Evolutionary conservation across 2,113 vertebrate genomes (phyloP).

Genomic region (Peromyscus californicus): DNA sequence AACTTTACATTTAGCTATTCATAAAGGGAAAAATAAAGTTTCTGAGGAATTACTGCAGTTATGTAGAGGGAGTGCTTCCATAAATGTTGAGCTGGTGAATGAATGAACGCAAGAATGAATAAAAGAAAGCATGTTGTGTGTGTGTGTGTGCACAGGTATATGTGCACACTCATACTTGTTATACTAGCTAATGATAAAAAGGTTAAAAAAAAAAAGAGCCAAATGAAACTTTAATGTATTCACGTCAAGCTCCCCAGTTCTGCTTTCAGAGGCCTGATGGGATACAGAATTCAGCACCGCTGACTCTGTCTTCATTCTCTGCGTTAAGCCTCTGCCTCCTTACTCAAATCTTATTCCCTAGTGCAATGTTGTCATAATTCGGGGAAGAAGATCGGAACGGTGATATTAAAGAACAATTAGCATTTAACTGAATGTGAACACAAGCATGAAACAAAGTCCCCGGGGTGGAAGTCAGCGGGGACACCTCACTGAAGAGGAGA

Average conservation of each 20-base stretch:
- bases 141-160: not conserved
- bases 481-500: slow-evolving; percentile 6
- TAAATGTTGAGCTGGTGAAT: not conserved
- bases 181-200: not conserved
- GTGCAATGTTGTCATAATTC: not conserved
- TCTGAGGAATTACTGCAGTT: not conserved
- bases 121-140: not conserved
- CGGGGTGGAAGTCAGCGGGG: not conserved
- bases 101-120: not conserved
- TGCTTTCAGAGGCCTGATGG: not conserved
- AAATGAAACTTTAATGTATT: slow-evolving; percentile 45
- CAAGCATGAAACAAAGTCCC: slow-evolving; percentile 45
- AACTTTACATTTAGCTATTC: not conserved
- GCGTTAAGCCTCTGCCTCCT: slow-evolving; percentile 10
- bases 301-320: slow-evolving; percentile 1
- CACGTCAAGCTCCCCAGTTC: slow-evolving; percentile 10
- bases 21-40: not conserved
- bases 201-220: not conserved
- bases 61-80: not conserved
- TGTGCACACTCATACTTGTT: not conserved
- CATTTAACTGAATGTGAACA: slow-evolving; percentile 50
- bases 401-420: slow-evolving; percentile 51
- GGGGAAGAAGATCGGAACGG: slow-evolving; percentile 48
- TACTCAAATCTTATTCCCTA: slow-evolving; percentile 31
- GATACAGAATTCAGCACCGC: not conserved